These are phyloP conservation scores for Sparidentex hasta DNA, from an alignment of 2,797 vertebrate genomes.

Conservation along the genomic window DNA sequence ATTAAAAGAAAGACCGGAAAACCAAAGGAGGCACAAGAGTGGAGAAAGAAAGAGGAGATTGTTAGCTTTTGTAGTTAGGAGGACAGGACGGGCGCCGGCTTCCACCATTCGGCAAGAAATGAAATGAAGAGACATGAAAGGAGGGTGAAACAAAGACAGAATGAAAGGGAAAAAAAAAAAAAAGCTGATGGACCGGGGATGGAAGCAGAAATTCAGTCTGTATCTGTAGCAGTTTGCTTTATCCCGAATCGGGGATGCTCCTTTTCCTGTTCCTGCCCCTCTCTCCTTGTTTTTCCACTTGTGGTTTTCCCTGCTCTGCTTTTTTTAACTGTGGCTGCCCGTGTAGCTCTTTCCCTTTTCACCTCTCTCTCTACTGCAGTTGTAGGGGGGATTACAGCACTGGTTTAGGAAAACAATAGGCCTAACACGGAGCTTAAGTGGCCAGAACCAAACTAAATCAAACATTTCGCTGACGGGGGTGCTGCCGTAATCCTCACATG, in stretches of 20 bases:
- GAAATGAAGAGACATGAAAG: constrained; percentile 74
- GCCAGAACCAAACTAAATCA: constrained; percentile 75
- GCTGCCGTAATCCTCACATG: constrained; percentile 61
- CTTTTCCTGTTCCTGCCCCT: constrained; percentile 6
- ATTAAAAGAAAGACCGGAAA: constrained; percentile 62
- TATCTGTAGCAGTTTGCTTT: constrained; percentile 53
- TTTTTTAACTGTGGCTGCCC: constrained; percentile 29
- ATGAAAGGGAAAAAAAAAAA: constrained; percentile 49
- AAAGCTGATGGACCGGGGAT: constrained; percentile 47
- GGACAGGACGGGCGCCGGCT: constrained; percentile 51
- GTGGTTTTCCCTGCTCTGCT: not conserved
- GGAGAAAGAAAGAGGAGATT: constrained; percentile 63
- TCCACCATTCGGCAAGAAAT: constrained; percentile 54
- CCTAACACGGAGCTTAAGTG: constrained; percentile 68
- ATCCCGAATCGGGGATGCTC: constrained; percentile 60
- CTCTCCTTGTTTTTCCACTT: not conserved
- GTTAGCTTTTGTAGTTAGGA: constrained; percentile 73
- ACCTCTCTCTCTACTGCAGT: constrained; percentile 52
- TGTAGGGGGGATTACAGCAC: constrained; percentile 47
- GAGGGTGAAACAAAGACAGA: constrained; percentile 63
- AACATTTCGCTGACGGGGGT: constrained; percentile 63
- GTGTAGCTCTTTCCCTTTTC: constrained; percentile 24
- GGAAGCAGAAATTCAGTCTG: constrained; percentile 52
- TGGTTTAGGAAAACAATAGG: constrained; percentile 72
- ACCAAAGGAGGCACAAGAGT: constrained; percentile 49